Conservation (phyloP, 2,113 vertebrate species). For the Siphamia tubifer region DNA sequence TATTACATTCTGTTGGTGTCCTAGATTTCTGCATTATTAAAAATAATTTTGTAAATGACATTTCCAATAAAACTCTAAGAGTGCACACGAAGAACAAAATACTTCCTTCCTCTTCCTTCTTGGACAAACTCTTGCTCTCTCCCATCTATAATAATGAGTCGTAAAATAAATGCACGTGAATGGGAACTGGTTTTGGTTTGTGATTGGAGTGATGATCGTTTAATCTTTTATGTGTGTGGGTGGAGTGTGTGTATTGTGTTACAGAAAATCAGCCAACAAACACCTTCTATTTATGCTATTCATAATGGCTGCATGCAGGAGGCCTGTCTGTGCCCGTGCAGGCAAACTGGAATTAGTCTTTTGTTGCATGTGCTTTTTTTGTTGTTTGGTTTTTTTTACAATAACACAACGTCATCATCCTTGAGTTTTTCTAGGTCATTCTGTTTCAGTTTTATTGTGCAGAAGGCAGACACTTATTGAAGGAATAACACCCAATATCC, state of each 20-base stretch:
- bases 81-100: not conserved
- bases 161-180: not conserved
- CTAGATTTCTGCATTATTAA: not conserved
- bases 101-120: not conserved
- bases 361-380: not conserved
- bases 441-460: too few relatives aligned
- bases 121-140: not conserved
- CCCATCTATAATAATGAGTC: not conserved
- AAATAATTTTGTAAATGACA: not conserved
- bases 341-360: not conserved
- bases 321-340: not conserved
- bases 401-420: too few relatives aligned
- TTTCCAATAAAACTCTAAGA: not conserved
- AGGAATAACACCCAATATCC: too few relatives aligned
- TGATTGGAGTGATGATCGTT: not conserved
- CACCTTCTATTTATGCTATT: too few relatives aligned
- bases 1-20: not conserved
- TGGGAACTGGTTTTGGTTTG: not conserved
- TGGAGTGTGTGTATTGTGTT: not conserved
- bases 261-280: too few relatives aligned
- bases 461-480: too few relatives aligned
- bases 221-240: not conserved
- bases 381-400: too few relatives aligned
- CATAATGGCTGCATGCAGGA: too few relatives aligned
- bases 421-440: too few relatives aligned